Evolutionary conservation across 2,888 invertebrate species (phyloP).

Genomic region (Balanococcus diminutus): DNA sequence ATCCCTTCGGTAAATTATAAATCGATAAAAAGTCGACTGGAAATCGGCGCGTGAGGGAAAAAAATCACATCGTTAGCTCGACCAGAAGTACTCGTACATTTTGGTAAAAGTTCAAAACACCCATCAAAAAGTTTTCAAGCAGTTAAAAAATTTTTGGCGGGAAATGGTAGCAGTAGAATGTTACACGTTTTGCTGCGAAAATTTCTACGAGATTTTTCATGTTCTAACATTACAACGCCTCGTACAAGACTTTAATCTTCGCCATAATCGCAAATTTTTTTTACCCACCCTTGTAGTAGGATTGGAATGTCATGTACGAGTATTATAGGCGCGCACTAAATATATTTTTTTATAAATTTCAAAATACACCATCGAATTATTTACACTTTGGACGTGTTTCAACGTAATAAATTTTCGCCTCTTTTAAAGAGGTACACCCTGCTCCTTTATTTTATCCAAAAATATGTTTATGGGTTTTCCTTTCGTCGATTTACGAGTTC

Average conservation of each 20-base stretch:
- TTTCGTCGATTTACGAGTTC: conserved; percentile 28
- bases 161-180: not conserved
- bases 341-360: not conserved
- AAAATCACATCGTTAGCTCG: conserved; percentile 23
- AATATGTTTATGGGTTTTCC: conserved; percentile 40
- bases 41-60: not conserved
- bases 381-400: conserved; percentile 40
- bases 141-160: not conserved
- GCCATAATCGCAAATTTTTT: not conserved
- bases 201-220: not conserved
- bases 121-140: conserved; percentile 22
- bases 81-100: not conserved
- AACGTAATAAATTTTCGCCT: conserved; percentile 28
- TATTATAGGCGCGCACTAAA: conserved; percentile 10
- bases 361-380: conserved; percentile 2
- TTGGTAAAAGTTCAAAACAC: conserved; percentile 23
- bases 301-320: not conserved
- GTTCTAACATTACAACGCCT: not conserved
- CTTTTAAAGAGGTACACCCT: not conserved
- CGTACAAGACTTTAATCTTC: conserved; percentile 8
- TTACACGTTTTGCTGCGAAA: not conserved
- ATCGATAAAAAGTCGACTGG: not conserved
- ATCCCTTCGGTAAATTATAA: not conserved
- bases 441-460: conserved; percentile 24
- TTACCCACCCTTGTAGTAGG: not conserved